Evolutionary conservation across 2,888 invertebrate genomes (phyloP).

Genomic region (Thecophora atra): DNA sequence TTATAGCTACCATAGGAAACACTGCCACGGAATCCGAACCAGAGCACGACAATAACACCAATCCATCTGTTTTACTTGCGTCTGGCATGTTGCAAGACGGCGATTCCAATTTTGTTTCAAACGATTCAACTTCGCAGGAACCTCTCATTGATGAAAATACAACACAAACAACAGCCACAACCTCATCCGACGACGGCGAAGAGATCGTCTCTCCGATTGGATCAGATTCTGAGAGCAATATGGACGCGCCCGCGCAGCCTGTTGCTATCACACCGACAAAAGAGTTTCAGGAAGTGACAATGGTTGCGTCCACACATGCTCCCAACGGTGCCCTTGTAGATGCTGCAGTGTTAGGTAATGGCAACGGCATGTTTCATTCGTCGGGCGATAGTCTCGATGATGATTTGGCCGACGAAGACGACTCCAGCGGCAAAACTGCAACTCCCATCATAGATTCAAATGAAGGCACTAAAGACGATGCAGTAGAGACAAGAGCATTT

Average conservation of each 20-base stretch:
- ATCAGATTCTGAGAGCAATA: constrained; percentile 80
- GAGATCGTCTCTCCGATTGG: constrained; percentile 52
- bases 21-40: constrained; percentile 57
- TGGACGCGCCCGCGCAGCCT: constrained; percentile 70
- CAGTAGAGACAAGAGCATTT: constrained; percentile 38
- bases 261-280: constrained; percentile 11
- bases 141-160: constrained; percentile 64
- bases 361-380: constrained; percentile 51
- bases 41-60: constrained; percentile 58
- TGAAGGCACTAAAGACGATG: constrained; percentile 44
- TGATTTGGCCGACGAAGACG: constrained; percentile 28
- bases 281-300: constrained; percentile 26
- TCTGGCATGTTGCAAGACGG: constrained; percentile 51
- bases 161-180: constrained; percentile 69
- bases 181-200: constrained; percentile 48
- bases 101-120: constrained; percentile 63
- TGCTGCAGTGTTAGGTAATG: constrained; percentile 59
- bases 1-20: constrained; percentile 47
- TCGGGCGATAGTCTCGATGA: constrained; percentile 45
- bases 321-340: constrained; percentile 37
- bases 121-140: constrained; percentile 64
- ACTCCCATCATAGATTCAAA: constrained; percentile 41
- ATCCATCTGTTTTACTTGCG: constrained; percentile 45
- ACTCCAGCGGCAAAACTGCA: constrained; percentile 42
- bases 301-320: constrained; percentile 31